A percentile compares a stretch with the other conserved stretches of the same genome.
Conservation (phyloP, 1,140 invertebrate species). For the Sminthurinus signatus region DNA sequence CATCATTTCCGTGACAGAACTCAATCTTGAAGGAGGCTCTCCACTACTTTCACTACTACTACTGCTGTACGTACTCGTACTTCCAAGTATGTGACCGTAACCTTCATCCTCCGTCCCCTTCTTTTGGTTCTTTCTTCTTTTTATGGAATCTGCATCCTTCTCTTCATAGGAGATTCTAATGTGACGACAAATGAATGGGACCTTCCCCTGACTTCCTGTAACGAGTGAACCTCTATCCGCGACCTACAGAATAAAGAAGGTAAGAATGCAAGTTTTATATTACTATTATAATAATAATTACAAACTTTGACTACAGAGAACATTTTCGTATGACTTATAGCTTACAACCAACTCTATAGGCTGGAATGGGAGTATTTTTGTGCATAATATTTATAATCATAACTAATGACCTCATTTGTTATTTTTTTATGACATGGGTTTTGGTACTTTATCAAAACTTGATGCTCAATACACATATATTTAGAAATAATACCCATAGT, state of each 20-base stretch:
- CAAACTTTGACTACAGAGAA: too few species aligned
- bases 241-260: constrained; percentile 18
- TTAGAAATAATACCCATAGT: too few species aligned
- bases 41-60: background rate
- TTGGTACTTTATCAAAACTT: too few species aligned
- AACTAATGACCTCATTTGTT: too few species aligned
- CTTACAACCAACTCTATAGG: too few species aligned
- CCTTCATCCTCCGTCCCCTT: background rate
- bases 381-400: too few species aligned
- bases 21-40: constrained; percentile 1
- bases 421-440: too few species aligned
- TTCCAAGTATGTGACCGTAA: too few species aligned
- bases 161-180: constrained; percentile 17
- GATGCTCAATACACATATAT: too few species aligned
- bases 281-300: too few species aligned
- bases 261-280: background rate
- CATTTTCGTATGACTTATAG: too few species aligned
- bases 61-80: background rate
- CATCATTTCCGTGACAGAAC: constrained; percentile 7
- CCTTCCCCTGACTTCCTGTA: constrained; percentile 22
- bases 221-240: constrained; percentile 28
- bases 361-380: too few species aligned
- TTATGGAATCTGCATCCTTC: background rate
- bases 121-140: background rate
- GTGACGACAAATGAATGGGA: constrained; percentile 28